Conservation (phyloP, 2,888 invertebrate genomes). For the Drosophila rubida region DNA sequence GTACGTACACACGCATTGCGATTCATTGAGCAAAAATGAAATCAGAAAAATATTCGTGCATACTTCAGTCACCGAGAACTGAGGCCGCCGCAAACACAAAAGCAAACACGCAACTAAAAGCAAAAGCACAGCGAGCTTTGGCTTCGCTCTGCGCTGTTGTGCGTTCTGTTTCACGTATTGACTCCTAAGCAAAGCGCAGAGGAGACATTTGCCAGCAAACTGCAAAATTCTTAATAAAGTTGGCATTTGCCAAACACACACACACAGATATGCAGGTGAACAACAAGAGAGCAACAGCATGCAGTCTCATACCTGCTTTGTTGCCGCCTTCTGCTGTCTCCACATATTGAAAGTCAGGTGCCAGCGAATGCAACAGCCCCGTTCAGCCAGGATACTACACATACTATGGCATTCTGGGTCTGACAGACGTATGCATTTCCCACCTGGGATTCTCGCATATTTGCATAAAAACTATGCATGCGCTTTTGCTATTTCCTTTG, state of each 20-base stretch:
- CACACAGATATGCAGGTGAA: slow-evolving; percentile 43
- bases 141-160: slow-evolving; percentile 33
- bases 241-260: slow-evolving; percentile 77
- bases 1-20: slow-evolving; percentile 33
- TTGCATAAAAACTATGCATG: slow-evolving; percentile 71
- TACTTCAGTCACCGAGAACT: slow-evolving; percentile 39
- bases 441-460: slow-evolving; percentile 46
- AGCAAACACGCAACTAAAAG: slow-evolving; percentile 13
- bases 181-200: slow-evolving; percentile 28
- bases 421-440: slow-evolving; percentile 47
- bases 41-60: slow-evolving; percentile 43
- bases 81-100: slow-evolving; percentile 14
- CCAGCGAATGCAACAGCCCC: neutral
- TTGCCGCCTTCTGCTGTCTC: slow-evolving; percentile 2
- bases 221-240: slow-evolving; percentile 75
- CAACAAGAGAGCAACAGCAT: slow-evolving; percentile 44
- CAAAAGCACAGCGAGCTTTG: slow-evolving; percentile 27
- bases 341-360: slow-evolving; percentile 54
- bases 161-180: slow-evolving; percentile 41
- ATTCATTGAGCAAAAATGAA: slow-evolving; percentile 67
- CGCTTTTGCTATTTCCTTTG: slow-evolving; percentile 34
- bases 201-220: slow-evolving; percentile 26
- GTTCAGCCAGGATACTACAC: neutral
- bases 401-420: neutral
- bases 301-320: neutral